Evolutionary conservation across 92 coral and sea anemone species (phyloP).

Genomic region (Epizoanthus stellaris): DNA sequence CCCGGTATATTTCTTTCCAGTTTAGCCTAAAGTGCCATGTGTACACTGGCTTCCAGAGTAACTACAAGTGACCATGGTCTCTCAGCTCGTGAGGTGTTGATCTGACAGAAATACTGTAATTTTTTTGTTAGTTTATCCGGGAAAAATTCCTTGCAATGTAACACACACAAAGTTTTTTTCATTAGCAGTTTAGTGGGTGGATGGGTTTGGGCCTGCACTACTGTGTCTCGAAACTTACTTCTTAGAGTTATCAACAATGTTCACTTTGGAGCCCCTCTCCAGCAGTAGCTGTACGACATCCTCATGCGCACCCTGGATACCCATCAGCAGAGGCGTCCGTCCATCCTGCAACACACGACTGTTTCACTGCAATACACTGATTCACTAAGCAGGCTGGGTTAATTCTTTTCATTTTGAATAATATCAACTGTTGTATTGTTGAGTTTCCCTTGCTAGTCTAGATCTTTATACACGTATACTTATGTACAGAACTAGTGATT

Average conservation of each 20-base stretch:
- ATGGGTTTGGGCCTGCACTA: neutral
- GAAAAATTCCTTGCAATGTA: too few species aligned
- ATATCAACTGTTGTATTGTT: too few species aligned
- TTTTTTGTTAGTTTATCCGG: too few species aligned
- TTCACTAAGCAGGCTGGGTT: neutral
- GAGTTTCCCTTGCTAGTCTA: neutral
- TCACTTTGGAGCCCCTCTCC: constrained; percentile 94
- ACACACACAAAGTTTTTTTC: too few species aligned
- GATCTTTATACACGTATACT: neutral
- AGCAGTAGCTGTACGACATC: constrained; percentile 77
- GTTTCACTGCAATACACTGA: neutral
- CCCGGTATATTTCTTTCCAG: too few species aligned
- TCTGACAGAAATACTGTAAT: too few species aligned
- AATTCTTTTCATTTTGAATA: neutral
- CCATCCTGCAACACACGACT: constrained; percentile 73
- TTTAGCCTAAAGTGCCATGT: too few species aligned
- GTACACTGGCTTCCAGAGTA: too few species aligned
- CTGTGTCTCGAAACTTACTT: constrained; percentile 64
- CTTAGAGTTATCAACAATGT: constrained; percentile 89
- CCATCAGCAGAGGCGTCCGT: constrained; percentile 91
- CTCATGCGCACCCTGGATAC: constrained; percentile 92
- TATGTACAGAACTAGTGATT: too few species aligned
- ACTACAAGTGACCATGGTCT: too few species aligned
- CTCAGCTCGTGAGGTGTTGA: too few species aligned
- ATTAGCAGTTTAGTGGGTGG: too few species aligned